Evolutionary conservation across 1,140 invertebrate species (phyloP), one percentile per base, ranked within the genome.

Genomic region (Geopemphigus sp.): DNA sequence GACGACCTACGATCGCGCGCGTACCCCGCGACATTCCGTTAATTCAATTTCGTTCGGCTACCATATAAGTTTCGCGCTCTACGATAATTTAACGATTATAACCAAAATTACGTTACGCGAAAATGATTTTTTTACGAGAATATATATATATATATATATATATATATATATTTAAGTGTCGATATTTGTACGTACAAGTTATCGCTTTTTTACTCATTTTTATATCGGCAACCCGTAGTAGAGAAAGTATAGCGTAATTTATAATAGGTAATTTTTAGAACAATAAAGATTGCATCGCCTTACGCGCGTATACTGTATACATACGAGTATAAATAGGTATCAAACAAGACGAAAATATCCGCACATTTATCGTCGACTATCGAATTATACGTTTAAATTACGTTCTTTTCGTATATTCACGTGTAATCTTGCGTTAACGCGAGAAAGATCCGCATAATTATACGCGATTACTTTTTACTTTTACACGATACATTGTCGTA

Each of bases 171-270:
- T 64, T 39, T 12, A 32, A 19, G 63, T 11, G 26, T 19, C 14
- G 5, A 50, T 50, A 50, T 14, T 8, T 50, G 47, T 50, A 39
- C 32, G 32, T 64, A 64, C 4, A 39, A 64, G 63, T 64, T n/a
- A n/a, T 29, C 32, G n/a, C 39, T 64, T 64, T 64, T 39, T 22
- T 39, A 53, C 11, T 53, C 17, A 70, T 70, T 47, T 72, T 72
- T 26, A 53, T 72, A 72, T 26, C 17, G 10, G 22, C 17, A 14
- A 12, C 8, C 22, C 10, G 22, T 72, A 72, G 24, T 15, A 72
- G 68, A 72, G 68, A 72, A 72, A 72, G 68, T 72, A 73, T 73
- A 26, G 12, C 29, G 26, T 47, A 68, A 68, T 47, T 68, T 68
- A 47, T 47, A 68, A 68, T 47, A 17, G n/a, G 12, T 68, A 68